A percentile compares a stretch with the other conserved stretches of the same genome.
phyloP scores from a whole-genome alignment of 2,113 vertebrate genomes.

The Apeltes quadracus region DNA sequence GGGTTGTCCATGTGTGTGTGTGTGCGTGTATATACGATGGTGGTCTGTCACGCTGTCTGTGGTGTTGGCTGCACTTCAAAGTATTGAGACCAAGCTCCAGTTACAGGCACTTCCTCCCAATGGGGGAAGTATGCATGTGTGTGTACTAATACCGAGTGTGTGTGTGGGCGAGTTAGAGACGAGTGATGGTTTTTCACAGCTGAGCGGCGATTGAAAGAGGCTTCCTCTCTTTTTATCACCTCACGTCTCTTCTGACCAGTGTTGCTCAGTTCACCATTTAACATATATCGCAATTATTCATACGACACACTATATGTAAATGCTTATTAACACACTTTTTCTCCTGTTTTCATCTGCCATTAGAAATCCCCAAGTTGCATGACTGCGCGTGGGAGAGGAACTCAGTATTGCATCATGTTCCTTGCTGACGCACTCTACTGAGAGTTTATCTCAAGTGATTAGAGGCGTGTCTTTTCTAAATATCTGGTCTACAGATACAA shows the following conservation, averaged over 20 bases:
- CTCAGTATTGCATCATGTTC: conserved; percentile 48
- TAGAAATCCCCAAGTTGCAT: conserved; percentile 46
- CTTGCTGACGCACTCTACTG: conserved; percentile 33
- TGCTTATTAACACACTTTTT: neutral
- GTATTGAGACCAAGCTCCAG: conserved; percentile 51
- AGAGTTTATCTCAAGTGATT: conserved; percentile 12
- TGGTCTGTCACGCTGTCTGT: conserved; percentile 51
- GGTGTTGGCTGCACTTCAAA: conserved; percentile 63
- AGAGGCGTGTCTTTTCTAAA: neutral
- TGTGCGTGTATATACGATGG: conserved; percentile 26
- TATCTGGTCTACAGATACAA: neutral
- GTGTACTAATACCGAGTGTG: conserved; percentile 39
- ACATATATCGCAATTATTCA: neutral
- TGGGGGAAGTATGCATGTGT: conserved; percentile 54
- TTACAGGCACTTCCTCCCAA: conserved; percentile 70
- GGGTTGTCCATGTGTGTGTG: conserved; percentile 10
- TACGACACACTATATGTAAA: neutral
- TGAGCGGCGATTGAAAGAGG: conserved; percentile 43
- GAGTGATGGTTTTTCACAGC: conserved; percentile 70
- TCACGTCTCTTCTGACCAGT: conserved; percentile 3
- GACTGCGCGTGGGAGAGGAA: conserved; percentile 43
- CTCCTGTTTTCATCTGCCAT: neutral
- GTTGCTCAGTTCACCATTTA: neutral
- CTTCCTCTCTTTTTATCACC: conserved; percentile 43
- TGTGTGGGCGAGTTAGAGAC: conserved; percentile 51